A percentile compares a stretch with the other conserved stretches of the same genome.
These are phyloP conservation scores for Ametastegia equiseti DNA, from an alignment of 2,888 invertebrate genomes.

Conservation along the genomic window DNA sequence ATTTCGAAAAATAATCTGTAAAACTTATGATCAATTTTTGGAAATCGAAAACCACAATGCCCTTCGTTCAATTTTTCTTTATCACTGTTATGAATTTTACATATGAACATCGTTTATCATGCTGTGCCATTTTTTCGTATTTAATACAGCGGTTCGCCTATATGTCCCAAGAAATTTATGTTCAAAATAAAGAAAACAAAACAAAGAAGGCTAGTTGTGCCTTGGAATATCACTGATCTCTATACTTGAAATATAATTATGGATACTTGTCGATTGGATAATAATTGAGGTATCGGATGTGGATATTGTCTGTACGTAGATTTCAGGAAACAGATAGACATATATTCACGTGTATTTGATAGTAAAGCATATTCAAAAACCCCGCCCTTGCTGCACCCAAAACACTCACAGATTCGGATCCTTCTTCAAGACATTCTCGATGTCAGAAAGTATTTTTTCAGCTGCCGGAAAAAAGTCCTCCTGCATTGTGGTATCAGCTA, in stretches of 20 bases:
- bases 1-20: no score
- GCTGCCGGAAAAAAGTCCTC: slow-evolving; percentile 86
- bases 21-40: no score
- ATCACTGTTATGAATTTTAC: no score
- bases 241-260: no score
- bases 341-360: neutral
- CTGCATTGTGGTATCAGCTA: slow-evolving; percentile 72
- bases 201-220: neutral
- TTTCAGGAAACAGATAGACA: no score
- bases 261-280: neutral
- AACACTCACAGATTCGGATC: slow-evolving; percentile 86
- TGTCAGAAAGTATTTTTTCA: slow-evolving; percentile 89
- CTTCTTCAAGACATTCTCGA: slow-evolving; percentile 85
- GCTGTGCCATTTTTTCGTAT: neutral
- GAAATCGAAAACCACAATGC: no score
- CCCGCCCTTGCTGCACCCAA: slow-evolving; percentile 59
- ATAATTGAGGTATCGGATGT: neutral
- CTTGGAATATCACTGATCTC: no score
- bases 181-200: neutral
- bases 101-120: no score
- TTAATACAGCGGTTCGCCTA: neutral
- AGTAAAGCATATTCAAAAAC: slow-evolving; percentile 52
- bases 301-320: neutral
- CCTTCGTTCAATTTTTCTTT: no score
- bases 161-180: neutral